A percentile compares a stretch with the other conserved stretches of the same genome.
Evolutionary conservation across 1,140 invertebrate species (phyloP).

Genomic region (Thaumetopoea pityocampa): DNA sequence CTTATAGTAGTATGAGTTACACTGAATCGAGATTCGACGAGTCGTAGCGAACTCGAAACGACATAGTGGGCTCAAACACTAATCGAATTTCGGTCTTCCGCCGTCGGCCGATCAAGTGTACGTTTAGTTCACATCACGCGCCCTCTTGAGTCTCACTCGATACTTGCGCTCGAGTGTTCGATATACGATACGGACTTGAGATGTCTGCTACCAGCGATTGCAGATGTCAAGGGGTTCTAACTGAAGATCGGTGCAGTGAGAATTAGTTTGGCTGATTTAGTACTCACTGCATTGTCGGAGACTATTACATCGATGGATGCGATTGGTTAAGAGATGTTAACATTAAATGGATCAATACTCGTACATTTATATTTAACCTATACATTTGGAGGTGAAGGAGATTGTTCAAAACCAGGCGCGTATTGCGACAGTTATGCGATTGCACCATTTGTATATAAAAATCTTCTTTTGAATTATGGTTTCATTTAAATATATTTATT

Average conservation of each 20-base stretch:
- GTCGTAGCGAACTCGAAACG: conserved; percentile 36
- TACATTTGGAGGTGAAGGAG: no score
- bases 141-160: conserved; percentile 43
- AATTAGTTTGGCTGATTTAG: conserved; percentile 16
- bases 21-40: conserved; percentile 37
- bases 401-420: no score
- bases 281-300: conserved; percentile 23
- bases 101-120: conserved; percentile 45
- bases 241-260: conserved; percentile 27
- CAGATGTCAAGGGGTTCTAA: conserved; percentile 35
- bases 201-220: conserved; percentile 48
- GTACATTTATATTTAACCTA: no score
- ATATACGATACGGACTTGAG: conserved; percentile 47
- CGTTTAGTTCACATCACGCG: conserved; percentile 53
- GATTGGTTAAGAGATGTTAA: no score
- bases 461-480: no score
- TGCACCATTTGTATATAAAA: no score
- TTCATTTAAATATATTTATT: no score
- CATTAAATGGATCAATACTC: no score
- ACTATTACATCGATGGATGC: no score
- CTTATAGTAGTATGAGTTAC: no score
- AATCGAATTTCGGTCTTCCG: conserved; percentile 57
- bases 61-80: conserved; percentile 42
- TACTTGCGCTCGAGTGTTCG: conserved; percentile 47
- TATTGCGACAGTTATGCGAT: no score